Percentiles rank a stretch among this genome's conserved stretches.
Conservation (phyloP, 2,113 vertebrate species). For the Scopus umbretta region DNA sequence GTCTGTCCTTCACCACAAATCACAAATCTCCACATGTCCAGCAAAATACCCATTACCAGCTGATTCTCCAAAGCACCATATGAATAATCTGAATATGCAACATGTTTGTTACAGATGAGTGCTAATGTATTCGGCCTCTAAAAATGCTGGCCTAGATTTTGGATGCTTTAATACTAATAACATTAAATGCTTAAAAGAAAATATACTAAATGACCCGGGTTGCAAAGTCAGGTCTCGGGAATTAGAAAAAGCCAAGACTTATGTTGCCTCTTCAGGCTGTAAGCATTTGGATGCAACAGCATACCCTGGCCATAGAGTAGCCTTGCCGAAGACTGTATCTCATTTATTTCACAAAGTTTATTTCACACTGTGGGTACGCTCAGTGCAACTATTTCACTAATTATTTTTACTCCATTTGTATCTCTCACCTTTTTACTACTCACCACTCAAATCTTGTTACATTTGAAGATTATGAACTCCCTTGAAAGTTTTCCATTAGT, state of each 20-base stretch:
- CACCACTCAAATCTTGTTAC: not conserved
- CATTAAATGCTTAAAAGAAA: not conserved
- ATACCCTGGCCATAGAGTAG: not conserved
- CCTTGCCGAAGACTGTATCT: not conserved
- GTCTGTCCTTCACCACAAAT: not conserved
- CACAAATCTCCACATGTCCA: not conserved
- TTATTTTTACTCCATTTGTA: not conserved
- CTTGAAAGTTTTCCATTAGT: not conserved
- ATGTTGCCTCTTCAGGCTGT: not conserved
- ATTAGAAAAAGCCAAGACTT: not conserved
- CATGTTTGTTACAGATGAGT: not conserved
- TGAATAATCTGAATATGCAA: not conserved
- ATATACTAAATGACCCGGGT: not conserved
- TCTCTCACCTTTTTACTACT: not conserved
- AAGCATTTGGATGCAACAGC: not conserved
- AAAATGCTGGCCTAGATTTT: not conserved
- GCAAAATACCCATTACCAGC: not conserved
- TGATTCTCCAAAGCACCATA: not conserved
- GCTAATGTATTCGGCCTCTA: not conserved
- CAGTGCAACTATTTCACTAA: not conserved
- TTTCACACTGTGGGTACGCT: not conserved
- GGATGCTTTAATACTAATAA: not conserved
- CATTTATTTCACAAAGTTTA: not conserved
- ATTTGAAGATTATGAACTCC: not conserved
- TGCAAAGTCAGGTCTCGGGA: not conserved